These are phyloP conservation scores for Strigamia maritima DNA, from an alignment of 2,888 invertebrate genomes.

Conservation along the genomic window DNA sequence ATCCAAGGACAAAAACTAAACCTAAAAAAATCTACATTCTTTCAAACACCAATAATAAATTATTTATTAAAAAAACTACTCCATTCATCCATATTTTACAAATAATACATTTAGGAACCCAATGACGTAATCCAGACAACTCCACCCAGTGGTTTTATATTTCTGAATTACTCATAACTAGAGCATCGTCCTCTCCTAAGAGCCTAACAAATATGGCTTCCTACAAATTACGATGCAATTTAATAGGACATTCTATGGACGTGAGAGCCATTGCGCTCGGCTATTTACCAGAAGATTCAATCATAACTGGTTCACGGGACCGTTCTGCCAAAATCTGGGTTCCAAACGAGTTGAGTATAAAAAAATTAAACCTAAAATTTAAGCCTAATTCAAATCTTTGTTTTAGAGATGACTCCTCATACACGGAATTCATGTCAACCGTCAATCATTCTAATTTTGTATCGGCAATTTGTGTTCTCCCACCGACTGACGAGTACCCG, in stretches of 20 bases:
- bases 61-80: too few relatives aligned
- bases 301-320: slow-evolving; percentile 85
- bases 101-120: too few relatives aligned
- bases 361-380: too few relatives aligned
- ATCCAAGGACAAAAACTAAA: too few relatives aligned
- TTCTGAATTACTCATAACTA: too few relatives aligned
- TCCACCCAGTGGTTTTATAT: too few relatives aligned
- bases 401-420: slow-evolving; percentile 62
- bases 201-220: slow-evolving; percentile 5
- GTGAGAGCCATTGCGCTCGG: slow-evolving; percentile 70
- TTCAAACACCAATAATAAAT: too few relatives aligned
- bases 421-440: slow-evolving; percentile 64
- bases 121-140: too few relatives aligned
- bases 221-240: slow-evolving; percentile 74
- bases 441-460: slow-evolving; percentile 83
- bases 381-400: slow-evolving; percentile 36
- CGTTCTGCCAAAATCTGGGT: slow-evolving; percentile 83
- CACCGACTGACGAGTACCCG: slow-evolving; percentile 66
- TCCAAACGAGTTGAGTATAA: slow-evolving; percentile 55
- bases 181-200: too few relatives aligned
- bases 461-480: slow-evolving; percentile 72
- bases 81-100: too few relatives aligned
- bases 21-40: too few relatives aligned
- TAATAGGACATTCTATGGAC: slow-evolving; percentile 78
- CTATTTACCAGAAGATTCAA: slow-evolving; percentile 61